Conservation (phyloP, 2,113 vertebrate species). For the Euleptes europaea region DNA sequence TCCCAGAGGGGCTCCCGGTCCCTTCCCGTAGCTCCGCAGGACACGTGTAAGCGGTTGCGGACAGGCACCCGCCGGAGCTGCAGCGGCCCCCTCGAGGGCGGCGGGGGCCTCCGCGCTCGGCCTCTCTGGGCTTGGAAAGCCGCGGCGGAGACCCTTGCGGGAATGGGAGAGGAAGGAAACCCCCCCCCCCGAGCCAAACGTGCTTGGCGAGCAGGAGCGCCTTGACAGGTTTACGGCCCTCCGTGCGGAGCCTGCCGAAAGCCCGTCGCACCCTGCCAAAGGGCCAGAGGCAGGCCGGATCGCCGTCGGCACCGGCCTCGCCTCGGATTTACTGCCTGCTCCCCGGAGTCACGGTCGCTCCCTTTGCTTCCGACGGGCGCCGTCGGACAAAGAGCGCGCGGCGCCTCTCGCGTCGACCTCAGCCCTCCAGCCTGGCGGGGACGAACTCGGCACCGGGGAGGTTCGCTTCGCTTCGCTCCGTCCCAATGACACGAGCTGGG, state of each 20-base stretch:
- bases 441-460: too few relatives aligned
- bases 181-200: background rate
- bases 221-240: background rate
- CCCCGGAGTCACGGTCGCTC: too few relatives aligned
- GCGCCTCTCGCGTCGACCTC: too few relatives aligned
- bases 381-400: too few relatives aligned
- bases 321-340: background rate
- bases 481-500: too few relatives aligned
- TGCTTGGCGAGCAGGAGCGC: background rate
- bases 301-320: background rate
- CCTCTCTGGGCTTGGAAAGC: background rate
- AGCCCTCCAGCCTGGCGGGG: too few relatives aligned
- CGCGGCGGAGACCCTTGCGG: background rate
- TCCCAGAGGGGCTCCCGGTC: conserved; percentile 1
- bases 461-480: too few relatives aligned
- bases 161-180: background rate
- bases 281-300: too few relatives aligned
- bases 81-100: conserved; percentile 37
- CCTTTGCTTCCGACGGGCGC: too few relatives aligned
- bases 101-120: conserved; percentile 27
- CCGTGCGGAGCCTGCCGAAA: background rate
- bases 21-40: conserved; percentile 40
- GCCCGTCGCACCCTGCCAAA: background rate
- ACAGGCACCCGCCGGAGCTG: conserved; percentile 52
- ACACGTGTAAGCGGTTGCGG: conserved; percentile 48